Conservation (phyloP, 2,797 vertebrate genomes). For the Rhabdophis nuchalis region DNA sequence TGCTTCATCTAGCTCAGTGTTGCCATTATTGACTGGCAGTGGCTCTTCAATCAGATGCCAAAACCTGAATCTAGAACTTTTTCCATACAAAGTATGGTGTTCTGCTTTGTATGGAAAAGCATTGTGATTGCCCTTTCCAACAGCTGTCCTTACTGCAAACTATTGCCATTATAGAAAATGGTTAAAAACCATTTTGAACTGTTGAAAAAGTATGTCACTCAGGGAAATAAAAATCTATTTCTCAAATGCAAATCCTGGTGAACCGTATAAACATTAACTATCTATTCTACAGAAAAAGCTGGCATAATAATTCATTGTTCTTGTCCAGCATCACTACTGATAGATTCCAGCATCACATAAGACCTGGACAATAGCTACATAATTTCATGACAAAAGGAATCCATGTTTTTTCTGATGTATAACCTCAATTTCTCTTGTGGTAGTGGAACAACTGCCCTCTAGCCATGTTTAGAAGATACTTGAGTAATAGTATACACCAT, state of each 20-base stretch:
- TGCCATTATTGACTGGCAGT: not conserved
- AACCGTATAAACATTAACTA: not conserved
- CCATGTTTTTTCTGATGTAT: not conserved
- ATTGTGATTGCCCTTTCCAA: not conserved
- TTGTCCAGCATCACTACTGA: not conserved
- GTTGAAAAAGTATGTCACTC: not conserved
- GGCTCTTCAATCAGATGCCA: not conserved
- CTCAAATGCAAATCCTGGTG: not conserved
- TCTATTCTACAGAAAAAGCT: not conserved
- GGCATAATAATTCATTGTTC: not conserved
- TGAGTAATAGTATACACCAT: not conserved
- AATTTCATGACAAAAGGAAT: not conserved
- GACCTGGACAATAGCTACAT: not conserved
- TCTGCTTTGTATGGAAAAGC: not conserved
- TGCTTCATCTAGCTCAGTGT: not conserved
- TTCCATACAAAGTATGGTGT: not conserved
- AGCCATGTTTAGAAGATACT: not conserved
- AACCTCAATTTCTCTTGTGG: not conserved
- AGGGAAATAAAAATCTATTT: not conserved
- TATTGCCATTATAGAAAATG: not conserved
- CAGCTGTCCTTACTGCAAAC: not conserved
- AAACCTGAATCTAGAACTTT: not conserved
- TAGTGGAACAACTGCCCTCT: not conserved
- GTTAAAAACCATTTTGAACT: not conserved
- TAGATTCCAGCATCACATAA: not conserved